Conservation (phyloP, 2,113 vertebrate species). For the Sebastes schlegelii region DNA sequence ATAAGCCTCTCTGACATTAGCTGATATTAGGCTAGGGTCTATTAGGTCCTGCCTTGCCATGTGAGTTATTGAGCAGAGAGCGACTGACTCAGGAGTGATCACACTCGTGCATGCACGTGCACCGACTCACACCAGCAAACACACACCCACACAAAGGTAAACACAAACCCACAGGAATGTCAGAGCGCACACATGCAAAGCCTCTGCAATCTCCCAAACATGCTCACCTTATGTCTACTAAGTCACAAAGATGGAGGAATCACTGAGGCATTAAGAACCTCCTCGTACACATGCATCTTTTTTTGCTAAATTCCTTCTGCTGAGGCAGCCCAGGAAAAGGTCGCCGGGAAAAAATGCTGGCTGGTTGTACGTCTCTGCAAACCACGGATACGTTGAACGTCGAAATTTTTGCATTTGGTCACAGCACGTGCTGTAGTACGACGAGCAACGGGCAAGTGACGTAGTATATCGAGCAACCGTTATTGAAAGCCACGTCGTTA, state of each 20-base stretch:
- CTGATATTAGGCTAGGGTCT: slow-evolving; percentile 69
- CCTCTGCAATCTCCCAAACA: slow-evolving; percentile 40
- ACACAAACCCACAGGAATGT: slow-evolving; percentile 36
- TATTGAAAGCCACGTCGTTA: too few relatives aligned
- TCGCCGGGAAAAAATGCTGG: too few relatives aligned
- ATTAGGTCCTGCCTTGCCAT: slow-evolving; percentile 61
- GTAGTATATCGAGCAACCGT: not conserved
- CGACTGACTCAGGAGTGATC: slow-evolving; percentile 44
- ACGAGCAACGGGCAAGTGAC: not conserved
- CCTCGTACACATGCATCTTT: not conserved
- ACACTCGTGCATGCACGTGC: slow-evolving; percentile 15
- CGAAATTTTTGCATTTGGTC: not conserved
- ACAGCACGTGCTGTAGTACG: too few relatives aligned
- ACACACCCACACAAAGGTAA: slow-evolving; percentile 41
- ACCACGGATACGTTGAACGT: not conserved
- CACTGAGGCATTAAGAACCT: slow-evolving; percentile 26
- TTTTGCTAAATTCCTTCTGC: slow-evolving; percentile 16
- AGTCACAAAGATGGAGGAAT: slow-evolving; percentile 37
- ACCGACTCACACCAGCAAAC: slow-evolving; percentile 48
- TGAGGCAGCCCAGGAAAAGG: not conserved
- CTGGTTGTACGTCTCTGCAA: not conserved
- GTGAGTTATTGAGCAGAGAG: slow-evolving; percentile 66
- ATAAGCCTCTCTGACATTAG: slow-evolving; percentile 74
- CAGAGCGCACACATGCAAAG: slow-evolving; percentile 36
- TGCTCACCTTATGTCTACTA: slow-evolving; percentile 39